Evolutionary conservation across 1,140 invertebrate genomes (phyloP), one percentile per base, ranked within the genome.

Genomic region (Drosophila ficusphila): DNA sequence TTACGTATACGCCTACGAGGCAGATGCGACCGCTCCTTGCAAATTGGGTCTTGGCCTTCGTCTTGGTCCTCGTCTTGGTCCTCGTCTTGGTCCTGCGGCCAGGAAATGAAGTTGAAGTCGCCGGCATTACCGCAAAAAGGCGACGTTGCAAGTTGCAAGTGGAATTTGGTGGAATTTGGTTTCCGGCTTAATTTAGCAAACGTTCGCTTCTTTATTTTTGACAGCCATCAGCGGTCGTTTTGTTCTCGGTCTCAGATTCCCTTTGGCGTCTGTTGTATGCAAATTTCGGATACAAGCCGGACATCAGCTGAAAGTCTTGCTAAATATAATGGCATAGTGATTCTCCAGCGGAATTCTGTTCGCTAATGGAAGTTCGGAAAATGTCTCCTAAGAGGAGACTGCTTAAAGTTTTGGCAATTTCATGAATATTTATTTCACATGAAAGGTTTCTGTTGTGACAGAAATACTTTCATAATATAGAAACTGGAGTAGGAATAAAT

Each of bases 151-250:
- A 73, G 36, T 46, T 23, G 41, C 25, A 60, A 38, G 21, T 41
- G 51, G 47, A 36, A n/a, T n/a, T n/a, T 51, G 0, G 18, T 16
- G 12, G 44, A 76, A 88, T 77, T 86, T 52, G 82, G 61, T 67
- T 81, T 86, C 73, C 77, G 73, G 60, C 70, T 81, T 88, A 86
- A 86, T 86, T 86, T 86, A 82, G 81, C 81, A 82, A 88, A 86
- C 81, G 76, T 86, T 82, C 74, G 82, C 81, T 58, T 57, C 58
- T 81, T 88, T 86, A 81, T 73, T 81, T 81, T 77, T 60, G 68
- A 72, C 54, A 71, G 52, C 21, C 64, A 48, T 57, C 67, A 70
- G 52, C 29, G 42, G 47, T 27, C 33, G 31, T 48, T 65, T 38
- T 44, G 67, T 48, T 52, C 51, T 41, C 27, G 25, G 48, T 36